Evolutionary conservation across 2,113 vertebrate genomes (phyloP), one percentile per base, ranked within the genome.

Genomic region (Plestiodon gilberti): DNA sequence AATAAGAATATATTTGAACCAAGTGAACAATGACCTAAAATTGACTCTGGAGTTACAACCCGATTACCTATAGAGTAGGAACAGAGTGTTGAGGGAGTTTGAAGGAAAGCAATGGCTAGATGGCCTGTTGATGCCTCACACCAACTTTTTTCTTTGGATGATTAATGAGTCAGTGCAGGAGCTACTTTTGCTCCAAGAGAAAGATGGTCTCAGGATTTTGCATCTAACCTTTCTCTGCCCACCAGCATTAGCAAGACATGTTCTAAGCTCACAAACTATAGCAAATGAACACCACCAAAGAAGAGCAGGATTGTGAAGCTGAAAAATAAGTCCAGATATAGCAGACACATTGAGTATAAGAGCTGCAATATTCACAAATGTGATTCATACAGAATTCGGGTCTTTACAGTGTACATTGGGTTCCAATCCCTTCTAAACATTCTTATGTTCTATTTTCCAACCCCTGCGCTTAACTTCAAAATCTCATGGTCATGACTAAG

Each of bases 11-110:
- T 94, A 95, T 96, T 96, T 94, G 95, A 94, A 95, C 95, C 93
- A 94, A 97, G 98, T 96, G 97, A 98, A 97, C 96, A 95, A 94
- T 97, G 97, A 98, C 98, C 98, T 96, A 93, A 95, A 96, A 91
- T 93, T 97, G 98, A 98, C 98, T 98, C 96, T 95, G 94, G 94
- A 96, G 96, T 96, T 96, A 96, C 93, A 93, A 96, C 90, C 95
- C 95, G 96, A 97, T 97, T 96, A 94, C 96, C 96, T 97, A 97
- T 95, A 96, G 97, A 96, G 95, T 95, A 95, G 94, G 93, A 90
- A 91, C 83, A 87, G 89, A 48, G 64, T 59, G 61, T 85, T 92
- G 83, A 89, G 78, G 92, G 91, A 89, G 89, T 90, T 88, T 84
- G 83, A 85, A 81, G 97, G 97, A 96, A 98, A 97, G 94, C 94